Conservation (phyloP, 2,797 vertebrate species). For the Sylvia borin region DNA sequence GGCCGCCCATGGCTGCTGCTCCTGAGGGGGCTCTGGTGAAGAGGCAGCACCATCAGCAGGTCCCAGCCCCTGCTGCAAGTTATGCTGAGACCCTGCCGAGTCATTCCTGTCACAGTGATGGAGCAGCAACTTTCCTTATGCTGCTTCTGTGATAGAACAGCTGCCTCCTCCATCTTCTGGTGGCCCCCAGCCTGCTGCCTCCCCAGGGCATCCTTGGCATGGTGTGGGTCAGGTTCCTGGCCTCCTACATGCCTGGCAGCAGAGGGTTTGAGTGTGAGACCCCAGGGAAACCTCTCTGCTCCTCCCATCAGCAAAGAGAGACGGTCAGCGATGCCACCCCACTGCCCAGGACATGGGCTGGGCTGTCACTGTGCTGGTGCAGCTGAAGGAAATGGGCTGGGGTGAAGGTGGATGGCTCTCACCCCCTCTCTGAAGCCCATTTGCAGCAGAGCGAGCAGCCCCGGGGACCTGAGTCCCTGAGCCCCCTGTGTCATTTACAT, state of each 20-base stretch:
- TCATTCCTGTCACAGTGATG: background rate
- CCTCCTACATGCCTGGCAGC: background rate
- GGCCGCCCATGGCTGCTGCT: background rate
- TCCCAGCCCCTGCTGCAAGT: background rate
- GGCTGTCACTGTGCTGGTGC: fast-evolving
- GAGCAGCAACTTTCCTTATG: background rate
- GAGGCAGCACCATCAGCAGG: background rate
- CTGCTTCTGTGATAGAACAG: background rate
- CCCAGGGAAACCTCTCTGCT: background rate
- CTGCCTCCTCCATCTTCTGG: background rate
- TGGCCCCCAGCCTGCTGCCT: background rate
- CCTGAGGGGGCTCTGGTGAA: background rate
- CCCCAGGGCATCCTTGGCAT: background rate
- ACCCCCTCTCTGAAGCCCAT: background rate
- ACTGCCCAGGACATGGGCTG: background rate
- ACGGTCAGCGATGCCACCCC: background rate
- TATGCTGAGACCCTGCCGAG: background rate
- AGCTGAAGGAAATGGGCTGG: background rate
- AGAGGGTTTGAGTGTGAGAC: background rate
- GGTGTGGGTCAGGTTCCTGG: background rate
- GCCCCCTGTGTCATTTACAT: constrained; percentile 61
- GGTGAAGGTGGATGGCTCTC: background rate
- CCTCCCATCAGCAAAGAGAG: background rate
- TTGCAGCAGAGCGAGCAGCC: background rate
- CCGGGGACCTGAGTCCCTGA: background rate